A percentile compares a stretch with the other conserved stretches of the same genome.
These are phyloP conservation scores for Lycodopsis pacificus DNA, from an alignment of 2,797 vertebrate species.

Conservation along the genomic window DNA sequence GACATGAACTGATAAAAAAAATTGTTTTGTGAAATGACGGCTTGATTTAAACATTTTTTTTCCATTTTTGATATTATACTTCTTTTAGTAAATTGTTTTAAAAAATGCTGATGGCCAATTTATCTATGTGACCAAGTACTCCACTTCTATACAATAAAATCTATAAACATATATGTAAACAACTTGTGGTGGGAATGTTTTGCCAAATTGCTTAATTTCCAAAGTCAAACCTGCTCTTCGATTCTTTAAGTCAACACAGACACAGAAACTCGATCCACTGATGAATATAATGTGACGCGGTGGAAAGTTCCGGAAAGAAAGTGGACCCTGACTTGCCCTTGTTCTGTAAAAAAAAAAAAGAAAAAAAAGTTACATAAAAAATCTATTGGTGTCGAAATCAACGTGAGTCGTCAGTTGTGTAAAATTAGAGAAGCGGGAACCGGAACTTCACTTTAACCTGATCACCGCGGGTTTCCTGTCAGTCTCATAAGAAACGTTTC, in stretches of 20 bases:
- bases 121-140: neutral
- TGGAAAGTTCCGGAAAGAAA: neutral
- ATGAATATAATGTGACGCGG: neutral
- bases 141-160: neutral
- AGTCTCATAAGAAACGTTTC: neutral
- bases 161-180: neutral
- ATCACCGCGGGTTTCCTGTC: slow-evolving; percentile 1
- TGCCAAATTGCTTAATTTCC: neutral
- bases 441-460: neutral
- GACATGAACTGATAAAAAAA: neutral
- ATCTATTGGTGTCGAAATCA: neutral
- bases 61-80: neutral
- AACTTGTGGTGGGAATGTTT: neutral
- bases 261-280: neutral
- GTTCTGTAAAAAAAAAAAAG: neutral
- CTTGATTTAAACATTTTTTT: neutral
- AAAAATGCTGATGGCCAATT: neutral
- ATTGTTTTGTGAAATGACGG: neutral
- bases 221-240: neutral
- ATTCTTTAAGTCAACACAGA: neutral
- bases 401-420: neutral
- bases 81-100: neutral
- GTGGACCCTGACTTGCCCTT: neutral
- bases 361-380: neutral
- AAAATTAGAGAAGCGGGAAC: neutral